Percentiles rank a stretch among this genome's conserved stretches.
phyloP scores from a whole-genome alignment of 2,888 invertebrate genomes.

The Latrodectus elegans region DNA sequence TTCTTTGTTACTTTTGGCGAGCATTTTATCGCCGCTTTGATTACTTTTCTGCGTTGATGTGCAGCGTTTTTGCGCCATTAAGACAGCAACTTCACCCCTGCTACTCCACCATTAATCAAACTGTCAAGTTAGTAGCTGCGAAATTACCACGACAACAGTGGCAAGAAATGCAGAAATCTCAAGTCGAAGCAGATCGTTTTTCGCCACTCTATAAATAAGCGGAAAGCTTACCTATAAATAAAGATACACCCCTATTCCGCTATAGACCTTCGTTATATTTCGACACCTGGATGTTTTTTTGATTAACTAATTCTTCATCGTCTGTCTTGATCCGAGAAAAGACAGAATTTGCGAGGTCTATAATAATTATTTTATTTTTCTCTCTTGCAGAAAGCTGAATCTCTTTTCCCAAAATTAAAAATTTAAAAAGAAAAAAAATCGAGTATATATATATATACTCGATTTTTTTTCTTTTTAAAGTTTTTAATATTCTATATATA shows the following conservation, averaged over 20 bases:
- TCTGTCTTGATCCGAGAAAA: constrained; percentile 17
- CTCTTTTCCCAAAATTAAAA: no score
- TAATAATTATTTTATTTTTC: background rate
- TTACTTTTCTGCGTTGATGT: no score
- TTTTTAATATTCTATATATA: no score
- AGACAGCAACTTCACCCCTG: no score
- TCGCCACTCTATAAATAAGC: constrained; percentile 56
- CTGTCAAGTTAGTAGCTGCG: constrained; percentile 44
- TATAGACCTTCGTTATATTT: constrained; percentile 3
- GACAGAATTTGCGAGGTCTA: background rate
- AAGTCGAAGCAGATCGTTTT: constrained; percentile 28
- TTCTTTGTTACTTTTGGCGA: no score
- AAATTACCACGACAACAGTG: constrained; percentile 36
- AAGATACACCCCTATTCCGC: constrained; percentile 23
- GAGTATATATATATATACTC: no score
- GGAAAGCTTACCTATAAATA: constrained; percentile 53
- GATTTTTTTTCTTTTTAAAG: no score
- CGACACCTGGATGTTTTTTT: constrained; percentile 35
- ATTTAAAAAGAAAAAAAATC: no score
- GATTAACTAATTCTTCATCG: constrained; percentile 49
- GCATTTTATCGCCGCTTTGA: no score
- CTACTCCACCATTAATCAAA: constrained; percentile 43
- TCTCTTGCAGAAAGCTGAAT: background rate
- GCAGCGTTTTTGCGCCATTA: no score
- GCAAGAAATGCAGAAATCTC: constrained; percentile 19